Conservation (phyloP, 2,888 invertebrate species). For the Plagodis dolabraria region DNA sequence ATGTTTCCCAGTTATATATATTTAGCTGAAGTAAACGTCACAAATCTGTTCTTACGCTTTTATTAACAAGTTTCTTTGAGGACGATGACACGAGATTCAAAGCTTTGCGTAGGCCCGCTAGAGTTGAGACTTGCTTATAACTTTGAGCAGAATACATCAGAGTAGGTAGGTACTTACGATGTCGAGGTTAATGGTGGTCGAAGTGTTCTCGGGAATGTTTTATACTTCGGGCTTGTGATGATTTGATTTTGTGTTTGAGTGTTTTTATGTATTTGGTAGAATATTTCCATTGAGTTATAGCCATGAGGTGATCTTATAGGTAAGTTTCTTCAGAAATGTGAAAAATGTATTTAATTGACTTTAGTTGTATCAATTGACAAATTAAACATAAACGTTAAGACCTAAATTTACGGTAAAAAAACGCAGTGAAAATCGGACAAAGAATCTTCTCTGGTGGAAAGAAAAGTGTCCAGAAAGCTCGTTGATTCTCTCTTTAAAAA, state of each 20-base stretch:
- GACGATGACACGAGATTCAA: constrained; percentile 35
- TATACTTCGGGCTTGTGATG: constrained; percentile 1
- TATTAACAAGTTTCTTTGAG: constrained; percentile 47
- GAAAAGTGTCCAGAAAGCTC: no score
- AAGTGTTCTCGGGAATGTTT: constrained; percentile 15
- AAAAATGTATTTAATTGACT: no score
- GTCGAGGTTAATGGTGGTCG: constrained; percentile 42
- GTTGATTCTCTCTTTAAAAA: no score
- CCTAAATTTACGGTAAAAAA: no score
- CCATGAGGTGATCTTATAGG: no score
- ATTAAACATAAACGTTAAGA: no score
- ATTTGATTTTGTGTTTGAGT: neutral
- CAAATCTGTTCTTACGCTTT: constrained; percentile 31
- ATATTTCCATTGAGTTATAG: no score
- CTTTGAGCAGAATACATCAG: constrained; percentile 33
- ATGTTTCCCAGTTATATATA: constrained; percentile 2
- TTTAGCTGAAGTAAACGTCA: constrained; percentile 6
- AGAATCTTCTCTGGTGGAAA: no score
- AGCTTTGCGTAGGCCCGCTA: constrained; percentile 36
- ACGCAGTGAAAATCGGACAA: no score
- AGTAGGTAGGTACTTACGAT: constrained; percentile 34
- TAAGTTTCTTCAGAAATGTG: no score
- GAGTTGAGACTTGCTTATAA: constrained; percentile 34
- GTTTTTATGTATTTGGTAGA: neutral
- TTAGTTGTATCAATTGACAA: no score